Percentiles rank a stretch among this genome's conserved stretches.
phyloP scores from a whole-genome alignment of 2,113 vertebrate species.

The Puma concolor region DNA sequence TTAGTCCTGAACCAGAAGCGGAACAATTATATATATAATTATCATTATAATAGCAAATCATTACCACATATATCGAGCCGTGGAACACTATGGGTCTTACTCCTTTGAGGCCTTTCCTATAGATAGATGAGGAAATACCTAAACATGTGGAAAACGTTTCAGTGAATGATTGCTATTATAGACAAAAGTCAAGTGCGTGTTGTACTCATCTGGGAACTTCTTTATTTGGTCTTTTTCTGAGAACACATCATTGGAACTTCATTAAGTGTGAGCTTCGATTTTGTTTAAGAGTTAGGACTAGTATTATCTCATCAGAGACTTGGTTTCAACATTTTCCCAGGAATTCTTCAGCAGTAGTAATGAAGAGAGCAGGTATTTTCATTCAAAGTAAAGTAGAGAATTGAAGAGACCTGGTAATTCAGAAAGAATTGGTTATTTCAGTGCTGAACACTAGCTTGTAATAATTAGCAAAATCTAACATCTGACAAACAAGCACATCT shows the following conservation, averaged over 20 bases:
- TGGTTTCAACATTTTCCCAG: constrained; percentile 56
- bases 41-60: constrained; percentile 66
- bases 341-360: constrained; percentile 31
- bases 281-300: constrained; percentile 49
- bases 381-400: constrained; percentile 31
- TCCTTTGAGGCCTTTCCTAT: constrained; percentile 43
- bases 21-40: not conserved
- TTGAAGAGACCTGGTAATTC: constrained; percentile 16
- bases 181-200: constrained; percentile 39
- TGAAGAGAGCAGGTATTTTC: constrained; percentile 60
- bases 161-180: not conserved
- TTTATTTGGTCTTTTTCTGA: not conserved
- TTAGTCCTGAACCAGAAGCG: constrained; percentile 62
- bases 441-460: not conserved
- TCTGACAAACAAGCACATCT: constrained; percentile 51
- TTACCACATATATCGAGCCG: constrained; percentile 51
- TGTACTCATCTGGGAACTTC: not conserved
- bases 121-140: not conserved
- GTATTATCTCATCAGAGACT: constrained; percentile 26
- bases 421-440: not conserved
- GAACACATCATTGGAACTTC: not conserved
- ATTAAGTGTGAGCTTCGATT: constrained; percentile 54
- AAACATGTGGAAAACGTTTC: not conserved
- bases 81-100: constrained; percentile 53
- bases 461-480: constrained; percentile 47